phyloP scores from a whole-genome alignment of 2,113 vertebrate species.

The Halichoerus grypus region DNA sequence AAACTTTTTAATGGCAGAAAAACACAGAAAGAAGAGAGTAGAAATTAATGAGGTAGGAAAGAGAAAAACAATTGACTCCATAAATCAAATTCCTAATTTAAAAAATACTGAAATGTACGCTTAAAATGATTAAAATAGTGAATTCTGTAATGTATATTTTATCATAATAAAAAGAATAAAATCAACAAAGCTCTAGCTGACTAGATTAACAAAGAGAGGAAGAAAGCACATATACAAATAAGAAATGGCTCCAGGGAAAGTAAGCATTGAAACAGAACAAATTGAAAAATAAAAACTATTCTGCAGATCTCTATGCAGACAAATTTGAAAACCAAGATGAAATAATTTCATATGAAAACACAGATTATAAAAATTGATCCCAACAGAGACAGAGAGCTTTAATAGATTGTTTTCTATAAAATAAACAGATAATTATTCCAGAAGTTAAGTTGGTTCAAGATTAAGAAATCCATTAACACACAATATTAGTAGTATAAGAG shows the following conservation, averaged over 20 bases:
- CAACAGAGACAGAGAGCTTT: neutral
- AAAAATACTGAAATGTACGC: neutral
- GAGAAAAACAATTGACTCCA: neutral
- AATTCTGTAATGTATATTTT: neutral
- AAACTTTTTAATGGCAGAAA: neutral
- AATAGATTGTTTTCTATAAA: neutral
- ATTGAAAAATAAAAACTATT: neutral
- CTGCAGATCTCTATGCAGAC: neutral
- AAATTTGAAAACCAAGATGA: neutral
- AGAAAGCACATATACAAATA: neutral
- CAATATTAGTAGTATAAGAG: neutral
- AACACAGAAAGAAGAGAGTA: neutral
- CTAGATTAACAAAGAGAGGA: neutral
- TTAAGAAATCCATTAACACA: neutral
- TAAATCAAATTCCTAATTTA: neutral
- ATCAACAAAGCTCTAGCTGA: neutral
- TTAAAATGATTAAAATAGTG: neutral
- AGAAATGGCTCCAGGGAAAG: neutral
- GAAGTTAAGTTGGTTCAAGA: neutral
- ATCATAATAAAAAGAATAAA: neutral
- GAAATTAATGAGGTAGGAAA: slow-evolving; percentile 22
- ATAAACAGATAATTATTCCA: neutral
- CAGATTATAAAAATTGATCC: neutral
- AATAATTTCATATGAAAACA: neutral
- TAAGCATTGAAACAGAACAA: neutral